Evolutionary conservation across 2,113 vertebrate species (phyloP).

Genomic region (Aix galericulata): DNA sequence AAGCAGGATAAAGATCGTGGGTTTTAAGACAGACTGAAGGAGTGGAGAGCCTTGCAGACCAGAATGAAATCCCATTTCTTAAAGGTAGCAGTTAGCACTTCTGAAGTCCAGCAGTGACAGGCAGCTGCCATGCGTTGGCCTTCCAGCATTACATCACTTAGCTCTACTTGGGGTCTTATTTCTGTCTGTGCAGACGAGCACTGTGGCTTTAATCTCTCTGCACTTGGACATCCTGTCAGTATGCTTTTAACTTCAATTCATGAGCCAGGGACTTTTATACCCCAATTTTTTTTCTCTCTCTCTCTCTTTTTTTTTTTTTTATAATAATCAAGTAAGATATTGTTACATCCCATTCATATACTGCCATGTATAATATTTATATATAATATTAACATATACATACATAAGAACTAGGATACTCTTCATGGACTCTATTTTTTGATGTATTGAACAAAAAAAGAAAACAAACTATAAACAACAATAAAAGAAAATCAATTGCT

Average conservation of each 20-base stretch:
- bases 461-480: neutral
- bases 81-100: neutral
- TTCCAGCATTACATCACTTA: rapidly evolving
- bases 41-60: neutral
- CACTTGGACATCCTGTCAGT: rapidly evolving
- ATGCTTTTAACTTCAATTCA: neutral
- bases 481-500: constrained; percentile 51
- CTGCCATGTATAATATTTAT: neutral
- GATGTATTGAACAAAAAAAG: neutral
- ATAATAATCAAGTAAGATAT: neutral
- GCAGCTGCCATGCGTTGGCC: neutral
- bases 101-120: neutral
- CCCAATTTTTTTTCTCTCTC: neutral
- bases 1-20: neutral
- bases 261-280: neutral
- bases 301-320: neutral
- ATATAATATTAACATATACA: constrained; percentile 6
- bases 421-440: constrained; percentile 19
- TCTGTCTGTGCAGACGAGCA: rapidly evolving
- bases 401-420: neutral
- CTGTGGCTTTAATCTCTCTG: rapidly evolving
- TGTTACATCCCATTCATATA: constrained; percentile 26
- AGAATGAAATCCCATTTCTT: neutral
- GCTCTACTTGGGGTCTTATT: neutral
- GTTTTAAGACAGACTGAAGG: neutral